These are phyloP conservation scores for Entomobrya proxima DNA, from an alignment of 2,888 invertebrate genomes.

Conservation along the genomic window DNA sequence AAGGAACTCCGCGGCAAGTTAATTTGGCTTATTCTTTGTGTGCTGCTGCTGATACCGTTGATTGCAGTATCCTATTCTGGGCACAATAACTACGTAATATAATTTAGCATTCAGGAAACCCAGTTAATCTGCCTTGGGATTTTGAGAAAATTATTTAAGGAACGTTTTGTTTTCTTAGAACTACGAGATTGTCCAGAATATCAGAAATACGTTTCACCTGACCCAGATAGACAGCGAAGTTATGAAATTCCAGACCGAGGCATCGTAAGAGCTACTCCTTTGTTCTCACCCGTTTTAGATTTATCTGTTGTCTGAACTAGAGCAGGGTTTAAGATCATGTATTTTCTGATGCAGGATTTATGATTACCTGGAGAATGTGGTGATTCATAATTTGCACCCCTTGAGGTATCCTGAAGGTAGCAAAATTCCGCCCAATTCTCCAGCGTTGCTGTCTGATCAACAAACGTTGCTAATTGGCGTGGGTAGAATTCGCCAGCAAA, in stretches of 20 bases:
- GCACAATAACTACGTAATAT: constrained; percentile 37
- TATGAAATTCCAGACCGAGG: constrained; percentile 5
- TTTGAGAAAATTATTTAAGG: neutral
- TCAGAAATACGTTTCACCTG: constrained; percentile 55
- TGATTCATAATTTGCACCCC: constrained; percentile 55
- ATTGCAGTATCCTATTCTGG: constrained; percentile 56
- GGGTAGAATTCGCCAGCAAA: constrained; percentile 67
- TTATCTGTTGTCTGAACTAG: no score
- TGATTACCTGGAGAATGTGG: constrained; percentile 49
- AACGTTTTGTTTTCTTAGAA: constrained; percentile 10
- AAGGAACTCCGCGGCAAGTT: constrained; percentile 50
- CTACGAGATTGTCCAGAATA: constrained; percentile 40
- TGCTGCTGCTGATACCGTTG: constrained; percentile 50
- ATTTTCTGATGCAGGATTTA: constrained; percentile 42
- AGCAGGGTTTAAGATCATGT: no score
- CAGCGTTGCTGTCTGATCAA: constrained; percentile 40
- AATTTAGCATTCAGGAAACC: neutral
- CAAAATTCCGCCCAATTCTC: neutral
- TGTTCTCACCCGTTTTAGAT: neutral
- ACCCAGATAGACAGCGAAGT: neutral
- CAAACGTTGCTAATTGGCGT: constrained; percentile 66
- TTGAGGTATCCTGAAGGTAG: constrained; percentile 38
- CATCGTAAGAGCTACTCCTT: neutral
- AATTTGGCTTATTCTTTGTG: constrained; percentile 42
- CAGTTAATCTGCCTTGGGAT: neutral